Base-by-base conservation (phyloP, 53 echinoderm and acorn worm genomes). In the Crossaster papposus region DNA sequence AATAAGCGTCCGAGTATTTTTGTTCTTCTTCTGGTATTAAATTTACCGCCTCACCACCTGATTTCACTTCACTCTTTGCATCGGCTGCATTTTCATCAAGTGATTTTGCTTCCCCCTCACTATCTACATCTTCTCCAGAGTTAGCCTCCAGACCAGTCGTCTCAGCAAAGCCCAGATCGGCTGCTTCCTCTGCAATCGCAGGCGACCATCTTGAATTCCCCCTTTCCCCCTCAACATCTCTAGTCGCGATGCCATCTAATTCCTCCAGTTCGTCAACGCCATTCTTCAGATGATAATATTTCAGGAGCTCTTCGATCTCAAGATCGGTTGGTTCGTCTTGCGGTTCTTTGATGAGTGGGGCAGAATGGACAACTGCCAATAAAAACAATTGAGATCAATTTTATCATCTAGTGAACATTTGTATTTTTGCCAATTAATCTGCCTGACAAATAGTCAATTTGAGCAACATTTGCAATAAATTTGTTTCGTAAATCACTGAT, bases 141-240 rank as follows among this genome's bases (percentile, higher is more conserved):
- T 83, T 65, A 83, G 83, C 30, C 83, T 68, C 83, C 65, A 68
- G 35, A 85, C 10, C 53, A 72, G 23, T 53, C 53, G 54, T 53
- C 72, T 85, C 54, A 72, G 18, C 72, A 9, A 51, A 22, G 32
- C 54, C 72, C 85, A 32, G 34, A 73, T 23, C 22, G 20, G 11
- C 9, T 31, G 18, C 15, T 36, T 84, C 44, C 72, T 71, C 15
- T 51, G 5, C 32, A 28, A 52, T 9, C 72, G 24, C 1, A 36
- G 36, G 6, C 2, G 82, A 24, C 82, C 23, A 38, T 36, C 24
- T 50, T 24, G 11, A 23, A n/a, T 22, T 37, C 82, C 64, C 12
- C 30, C 13, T 33, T 74, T 74, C 70, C 11, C 15, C 65, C 30
- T 37, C 29, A 54, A 26, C 83, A n/a, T 65, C 83, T 37, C 50